Conservation (phyloP, 2,888 invertebrate genomes). For the Acleris emargana region DNA sequence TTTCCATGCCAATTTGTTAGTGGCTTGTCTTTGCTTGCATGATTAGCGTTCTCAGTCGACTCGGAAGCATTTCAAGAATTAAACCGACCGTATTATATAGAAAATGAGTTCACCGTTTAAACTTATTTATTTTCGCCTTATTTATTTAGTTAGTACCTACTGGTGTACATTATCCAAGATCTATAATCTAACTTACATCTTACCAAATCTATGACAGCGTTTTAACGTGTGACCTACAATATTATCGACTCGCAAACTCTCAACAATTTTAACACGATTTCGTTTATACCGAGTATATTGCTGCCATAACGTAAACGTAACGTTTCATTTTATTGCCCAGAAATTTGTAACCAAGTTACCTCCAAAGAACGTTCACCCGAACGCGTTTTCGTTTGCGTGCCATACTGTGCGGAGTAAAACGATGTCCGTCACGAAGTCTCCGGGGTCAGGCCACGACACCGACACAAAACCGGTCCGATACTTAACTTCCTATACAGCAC, state of each 20-base stretch:
- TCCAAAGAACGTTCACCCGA: constrained; percentile 60
- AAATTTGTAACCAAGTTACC: constrained; percentile 58
- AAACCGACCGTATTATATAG: constrained; percentile 6
- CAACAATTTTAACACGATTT: constrained; percentile 52
- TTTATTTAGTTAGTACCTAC: no score
- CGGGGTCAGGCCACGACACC: constrained; percentile 64
- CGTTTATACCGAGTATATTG: constrained; percentile 49
- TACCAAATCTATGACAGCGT: constrained; percentile 43
- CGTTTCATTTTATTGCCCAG: constrained; percentile 58
- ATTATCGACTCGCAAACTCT: constrained; percentile 40
- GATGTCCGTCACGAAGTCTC: constrained; percentile 65
- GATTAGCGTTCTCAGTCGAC: not conserved
- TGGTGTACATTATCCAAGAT: no score
- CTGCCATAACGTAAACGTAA: constrained; percentile 60
- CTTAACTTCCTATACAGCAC: constrained; percentile 43
- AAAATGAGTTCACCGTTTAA: constrained; percentile 18
- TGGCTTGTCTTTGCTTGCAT: constrained; percentile 8
- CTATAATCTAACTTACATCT: no score
- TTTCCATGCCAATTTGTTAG: constrained; percentile 2
- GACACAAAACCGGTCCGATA: constrained; percentile 61
- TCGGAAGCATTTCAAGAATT: constrained; percentile 6
- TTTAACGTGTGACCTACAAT: constrained; percentile 54
- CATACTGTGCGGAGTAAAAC: constrained; percentile 53
- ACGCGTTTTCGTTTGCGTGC: constrained; percentile 66
- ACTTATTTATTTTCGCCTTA: not conserved